Evolutionary conservation across 2,888 invertebrate species (phyloP).

Genomic region (Beris chalybata): DNA sequence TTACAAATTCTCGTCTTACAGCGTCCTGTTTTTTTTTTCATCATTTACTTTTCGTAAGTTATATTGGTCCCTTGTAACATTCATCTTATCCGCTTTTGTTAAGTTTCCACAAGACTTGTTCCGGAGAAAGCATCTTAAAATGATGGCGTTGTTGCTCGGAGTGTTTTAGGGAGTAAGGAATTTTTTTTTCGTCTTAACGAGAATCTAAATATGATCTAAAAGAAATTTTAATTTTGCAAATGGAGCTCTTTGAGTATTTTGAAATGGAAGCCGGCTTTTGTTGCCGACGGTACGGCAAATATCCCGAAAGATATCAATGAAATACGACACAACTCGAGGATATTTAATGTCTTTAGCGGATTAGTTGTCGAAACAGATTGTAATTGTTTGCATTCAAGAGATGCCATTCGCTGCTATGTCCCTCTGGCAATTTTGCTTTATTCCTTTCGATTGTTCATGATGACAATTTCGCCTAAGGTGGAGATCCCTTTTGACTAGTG

Average conservation of each 20-base stretch:
- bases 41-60: background rate
- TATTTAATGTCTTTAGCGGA: slow-evolving; percentile 34
- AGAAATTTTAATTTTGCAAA: slow-evolving; percentile 34
- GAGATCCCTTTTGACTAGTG: slow-evolving; percentile 5
- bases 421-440: background rate
- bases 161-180: no score
- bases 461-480: slow-evolving; percentile 1
- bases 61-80: background rate
- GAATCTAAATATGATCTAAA: slow-evolving; percentile 20
- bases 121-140: slow-evolving; percentile 6
- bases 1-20: slow-evolving; percentile 16
- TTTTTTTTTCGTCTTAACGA: background rate
- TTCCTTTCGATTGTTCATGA: slow-evolving; percentile 17
- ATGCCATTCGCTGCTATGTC: background rate
- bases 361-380: slow-evolving; percentile 32
- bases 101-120: slow-evolving; percentile 21
- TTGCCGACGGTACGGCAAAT: no score
- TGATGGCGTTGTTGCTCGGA: background rate
- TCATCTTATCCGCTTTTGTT: slow-evolving; percentile 7
- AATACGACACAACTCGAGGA: slow-evolving; percentile 1
- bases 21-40: slow-evolving; percentile 8
- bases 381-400: slow-evolving; percentile 14
- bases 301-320: background rate
- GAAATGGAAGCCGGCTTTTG: background rate
- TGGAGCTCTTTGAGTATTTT: slow-evolving; percentile 31